A percentile compares a stretch with the other conserved stretches of the same genome.
phyloP scores from a whole-genome alignment of 2,888 invertebrate genomes.

The Diarsia mendica region DNA sequence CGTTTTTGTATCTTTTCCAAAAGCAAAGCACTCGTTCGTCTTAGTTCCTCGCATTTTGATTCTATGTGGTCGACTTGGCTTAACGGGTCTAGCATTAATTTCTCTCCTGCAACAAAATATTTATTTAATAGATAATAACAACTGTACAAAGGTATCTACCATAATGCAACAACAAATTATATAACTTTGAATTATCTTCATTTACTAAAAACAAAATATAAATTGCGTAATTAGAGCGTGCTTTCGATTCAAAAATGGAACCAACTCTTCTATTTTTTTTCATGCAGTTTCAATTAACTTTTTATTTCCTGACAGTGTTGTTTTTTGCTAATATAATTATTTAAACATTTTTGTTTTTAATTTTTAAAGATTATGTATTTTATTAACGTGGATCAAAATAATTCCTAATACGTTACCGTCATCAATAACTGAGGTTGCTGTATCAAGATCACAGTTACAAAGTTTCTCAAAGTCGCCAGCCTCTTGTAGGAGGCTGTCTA shows the following conservation, averaged over 20 bases:
- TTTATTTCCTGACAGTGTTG: too few species aligned
- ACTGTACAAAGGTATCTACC: too few species aligned
- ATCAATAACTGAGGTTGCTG: slow-evolving; percentile 95
- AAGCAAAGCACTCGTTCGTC: slow-evolving; percentile 96
- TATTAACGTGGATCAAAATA: background rate
- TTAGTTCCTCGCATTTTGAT: slow-evolving; percentile 98
- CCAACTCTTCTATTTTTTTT: background rate
- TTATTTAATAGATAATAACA: background rate
- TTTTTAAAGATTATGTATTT: background rate
- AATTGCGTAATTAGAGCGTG: background rate
- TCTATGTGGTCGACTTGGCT: slow-evolving; percentile 97
- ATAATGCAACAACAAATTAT: background rate
- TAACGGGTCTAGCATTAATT: slow-evolving; percentile 95
- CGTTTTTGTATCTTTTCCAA: slow-evolving; percentile 93
- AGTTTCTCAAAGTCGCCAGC: slow-evolving; percentile 94
- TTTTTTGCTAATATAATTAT: background rate
- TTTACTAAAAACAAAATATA: slow-evolving; percentile 28
- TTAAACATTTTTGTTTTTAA: background rate
- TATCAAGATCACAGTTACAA: slow-evolving; percentile 95
- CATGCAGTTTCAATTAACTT: too few species aligned
- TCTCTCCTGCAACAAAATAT: slow-evolving; percentile 91
- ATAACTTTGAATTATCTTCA: background rate
- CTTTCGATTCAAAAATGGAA: slow-evolving; percentile 27
- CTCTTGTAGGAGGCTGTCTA: slow-evolving; percentile 94
- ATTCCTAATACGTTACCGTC: slow-evolving; percentile 83